Base-by-base conservation (phyloP, 2,113 vertebrate species). In the Malurus elegans region DNA sequence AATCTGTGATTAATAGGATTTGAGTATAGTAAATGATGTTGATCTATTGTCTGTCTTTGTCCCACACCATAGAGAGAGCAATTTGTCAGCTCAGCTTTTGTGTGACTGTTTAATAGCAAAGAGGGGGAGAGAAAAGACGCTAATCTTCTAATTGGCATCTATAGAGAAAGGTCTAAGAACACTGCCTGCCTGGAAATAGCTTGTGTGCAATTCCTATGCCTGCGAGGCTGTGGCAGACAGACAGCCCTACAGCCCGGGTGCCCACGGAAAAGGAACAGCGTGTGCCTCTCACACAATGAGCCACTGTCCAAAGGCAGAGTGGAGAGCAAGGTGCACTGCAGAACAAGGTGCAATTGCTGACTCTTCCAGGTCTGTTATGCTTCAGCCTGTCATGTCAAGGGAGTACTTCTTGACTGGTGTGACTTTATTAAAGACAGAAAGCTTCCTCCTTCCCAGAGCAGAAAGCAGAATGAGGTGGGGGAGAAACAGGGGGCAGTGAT, bases 1-100 rank as follows among this genome's bases (percentile, higher is more conserved):
- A 98, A 98, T 98, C 97, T 97, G 97, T 98, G 97, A 98, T 98
- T 98, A 98, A 98, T 98, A 98, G 97, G 98, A 98, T 98, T 98
- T 96, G 97, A 98, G 97, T 97, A 97, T 97, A 97, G 97, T 98
- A 98, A 98, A 98, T 98, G 97, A 98, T 97, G 98, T 98, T 98
- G 97, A 98, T 98, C 97, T 98, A 98, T 98, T 98, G 98, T 98
- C 98, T 98, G 97, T 98, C 97, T 98, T 98, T 98, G 97, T 98
- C 85, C 86, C 96, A 96, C 95, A 96, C 95, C 96, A 95, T 86
- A 96, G 97, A 98, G 97, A 97, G 97, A 98, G 97, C 97, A 98
- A 98, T 98, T 98, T 98, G 97, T 98, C 98, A 98, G 98, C 97
- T 97, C 96, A 91, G 97, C 97, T 97, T 98, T 98, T 98, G 97